Percentiles rank a stretch among this genome's conserved stretches.
phyloP scores from a whole-genome alignment of 2,797 vertebrate species.

The Pseudotriccus pelzelni region DNA sequence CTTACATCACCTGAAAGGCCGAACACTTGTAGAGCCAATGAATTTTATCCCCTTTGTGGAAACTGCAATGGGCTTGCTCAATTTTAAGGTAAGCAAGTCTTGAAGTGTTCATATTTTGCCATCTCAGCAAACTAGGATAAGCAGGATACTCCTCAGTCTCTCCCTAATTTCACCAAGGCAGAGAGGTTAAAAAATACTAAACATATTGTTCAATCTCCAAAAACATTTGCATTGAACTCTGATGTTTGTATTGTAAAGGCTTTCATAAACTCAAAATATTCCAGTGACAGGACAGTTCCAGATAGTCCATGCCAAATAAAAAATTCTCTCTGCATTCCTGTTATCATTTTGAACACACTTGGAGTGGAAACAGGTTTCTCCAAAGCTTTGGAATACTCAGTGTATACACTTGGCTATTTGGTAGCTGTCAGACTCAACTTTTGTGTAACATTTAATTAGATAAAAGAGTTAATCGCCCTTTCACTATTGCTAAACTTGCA shows the following conservation, averaged over 20 bases:
- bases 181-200: not conserved
- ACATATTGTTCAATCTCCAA: not conserved
- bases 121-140: not conserved
- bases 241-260: not conserved
- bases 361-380: not conserved
- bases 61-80: constrained; percentile 95
- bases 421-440: not conserved
- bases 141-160: not conserved
- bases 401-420: not conserved
- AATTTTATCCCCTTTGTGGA: constrained; percentile 99
- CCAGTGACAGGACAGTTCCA: not conserved
- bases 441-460: not conserved
- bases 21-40: constrained; percentile 88
- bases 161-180: not conserved
- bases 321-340: not conserved
- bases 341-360: not conserved
- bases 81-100: constrained; percentile 93
- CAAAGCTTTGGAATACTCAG: not conserved
- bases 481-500: not conserved
- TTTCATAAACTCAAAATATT: not conserved
- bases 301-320: not conserved
- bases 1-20: constrained; percentile 87
- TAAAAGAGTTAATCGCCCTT: not conserved
- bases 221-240: not conserved
- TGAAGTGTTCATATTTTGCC: constrained; percentile 46